Evolutionary conservation across 2,888 invertebrate species (phyloP), one percentile per base, ranked within the genome.

Genomic region (Nomada lathburiana): DNA sequence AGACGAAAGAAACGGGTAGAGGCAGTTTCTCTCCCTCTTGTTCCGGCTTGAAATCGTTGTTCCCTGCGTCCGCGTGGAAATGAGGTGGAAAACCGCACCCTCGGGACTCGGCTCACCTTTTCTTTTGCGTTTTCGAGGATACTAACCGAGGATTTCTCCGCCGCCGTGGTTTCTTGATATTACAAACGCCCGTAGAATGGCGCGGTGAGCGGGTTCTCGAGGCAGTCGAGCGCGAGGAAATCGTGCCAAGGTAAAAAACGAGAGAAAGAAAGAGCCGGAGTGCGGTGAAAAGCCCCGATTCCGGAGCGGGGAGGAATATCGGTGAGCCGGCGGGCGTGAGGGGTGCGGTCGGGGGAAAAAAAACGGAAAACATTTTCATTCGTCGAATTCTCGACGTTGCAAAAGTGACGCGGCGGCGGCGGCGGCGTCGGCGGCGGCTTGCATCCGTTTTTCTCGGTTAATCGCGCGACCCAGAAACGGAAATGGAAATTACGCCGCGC

Each of bases 71-170:
- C 89, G 90, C 86, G 89, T 89, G 92, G 92, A 93, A 93, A 93
- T 93, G 93, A 93, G 92, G 91, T 90, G 93, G 93, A 92, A 93
- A 93, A 92, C 92, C 92, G 91, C 92, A 91, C 88, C 91, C 90
- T 84, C 78, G 64, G 79, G 67, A 70, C 75, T 79, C 76, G 70
- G 76, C 82, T 83, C 88, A 85, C 79, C 85, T 88, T 87, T 88
- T 87, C 88, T 86, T 85, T 47, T 72, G 64, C 84, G 80, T 89
- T 89, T 83, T 87, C 85, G 83, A 80, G 80, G 77, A 86, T 88
- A 80, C 86, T 67, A 76, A 80, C 85, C 81, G 74, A 50, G 84
- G 83, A 80, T 87, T 83, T 85, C 82, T 76, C 72, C 78, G 80
- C 86, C 88, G 60, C 62, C 89, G 90, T 87, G 91, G 90, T 90